Base-by-base conservation (phyloP, 2,113 vertebrate genomes). In the Scomber japonicus region DNA sequence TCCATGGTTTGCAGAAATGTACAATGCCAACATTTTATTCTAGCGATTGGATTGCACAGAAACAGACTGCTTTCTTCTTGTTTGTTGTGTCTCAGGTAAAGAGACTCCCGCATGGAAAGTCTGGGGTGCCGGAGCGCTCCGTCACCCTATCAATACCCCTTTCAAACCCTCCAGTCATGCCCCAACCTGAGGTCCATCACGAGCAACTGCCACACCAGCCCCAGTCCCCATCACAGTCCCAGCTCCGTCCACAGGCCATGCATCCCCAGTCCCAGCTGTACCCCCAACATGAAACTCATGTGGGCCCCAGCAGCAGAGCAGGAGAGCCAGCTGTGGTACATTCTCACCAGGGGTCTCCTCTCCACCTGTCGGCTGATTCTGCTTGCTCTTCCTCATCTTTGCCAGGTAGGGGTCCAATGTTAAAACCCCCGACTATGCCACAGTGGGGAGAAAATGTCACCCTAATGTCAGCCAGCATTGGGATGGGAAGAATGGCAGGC, bases 1-100 rank as follows among this genome's bases (percentile, higher is more conserved):
- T 27, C 24, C 24, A 27, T 27, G 24, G 24, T 27, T 27, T 27
- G 2, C 24, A 27, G 24, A 27, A 27, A 27, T 27, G 24, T 27
- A 27, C 24, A 27, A 27, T 27, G 24, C 24, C 24, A 27, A 27
- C 24, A 27, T 27, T 27, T 27, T 27, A 27, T 27, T 27, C 24
- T 27, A 27, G 24, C 24, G 24, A 27, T 27, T 27, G 24, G 24
- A 27, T 27, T 27, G 24, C 63, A 59, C 17, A 56, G 0, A 30
- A 4, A 59, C 61, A 60, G 40, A 78, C 9, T 21, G 9, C 45
- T 17, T 2, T 17, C 21, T 9, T 16, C 16, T 35, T 63, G 46
- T 81, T 64, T 59, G 35, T 72, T 68, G 17, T 82, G 48, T 82
- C 79, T 82, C 75, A 99, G 97, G 89, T 98, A 57, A 94, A 93